Conservation (phyloP, 2,113 vertebrate genomes). For the Spheniscus mendiculus region DNA sequence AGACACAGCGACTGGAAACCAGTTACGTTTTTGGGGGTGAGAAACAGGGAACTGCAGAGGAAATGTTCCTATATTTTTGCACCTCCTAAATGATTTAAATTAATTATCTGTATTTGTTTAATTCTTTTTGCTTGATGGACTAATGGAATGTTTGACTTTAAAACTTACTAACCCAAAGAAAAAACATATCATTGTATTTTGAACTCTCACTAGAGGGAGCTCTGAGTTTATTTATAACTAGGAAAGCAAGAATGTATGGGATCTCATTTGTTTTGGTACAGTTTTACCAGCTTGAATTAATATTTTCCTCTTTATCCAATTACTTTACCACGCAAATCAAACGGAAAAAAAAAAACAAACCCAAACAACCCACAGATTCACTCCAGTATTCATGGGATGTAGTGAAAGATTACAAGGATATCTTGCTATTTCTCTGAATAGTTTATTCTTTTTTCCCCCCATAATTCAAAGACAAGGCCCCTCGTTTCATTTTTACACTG, state of each 20-base stretch:
- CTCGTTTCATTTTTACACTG: background rate
- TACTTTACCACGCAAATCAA: background rate
- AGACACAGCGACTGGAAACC: background rate
- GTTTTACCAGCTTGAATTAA: background rate
- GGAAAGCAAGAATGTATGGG: accelerated
- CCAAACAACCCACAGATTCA: background rate
- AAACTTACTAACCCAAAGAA: background rate
- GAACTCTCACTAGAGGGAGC: slow-evolving; percentile 46
- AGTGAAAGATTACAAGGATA: background rate
- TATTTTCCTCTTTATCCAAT: background rate
- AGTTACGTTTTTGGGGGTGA: background rate
- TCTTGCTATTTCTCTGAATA: background rate
- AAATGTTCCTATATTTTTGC: background rate
- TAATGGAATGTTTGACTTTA: background rate
- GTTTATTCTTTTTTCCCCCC: background rate
- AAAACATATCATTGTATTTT: background rate
- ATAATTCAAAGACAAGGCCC: background rate
- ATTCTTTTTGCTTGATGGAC: background rate
- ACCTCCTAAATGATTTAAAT: background rate
- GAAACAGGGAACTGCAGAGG: background rate
- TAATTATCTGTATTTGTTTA: background rate
- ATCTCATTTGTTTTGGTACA: background rate
- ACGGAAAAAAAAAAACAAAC: accelerated
- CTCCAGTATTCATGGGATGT: background rate
- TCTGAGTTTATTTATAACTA: background rate